Conservation (phyloP, 2,888 invertebrate species). For the Dryobotodes eremita region DNA sequence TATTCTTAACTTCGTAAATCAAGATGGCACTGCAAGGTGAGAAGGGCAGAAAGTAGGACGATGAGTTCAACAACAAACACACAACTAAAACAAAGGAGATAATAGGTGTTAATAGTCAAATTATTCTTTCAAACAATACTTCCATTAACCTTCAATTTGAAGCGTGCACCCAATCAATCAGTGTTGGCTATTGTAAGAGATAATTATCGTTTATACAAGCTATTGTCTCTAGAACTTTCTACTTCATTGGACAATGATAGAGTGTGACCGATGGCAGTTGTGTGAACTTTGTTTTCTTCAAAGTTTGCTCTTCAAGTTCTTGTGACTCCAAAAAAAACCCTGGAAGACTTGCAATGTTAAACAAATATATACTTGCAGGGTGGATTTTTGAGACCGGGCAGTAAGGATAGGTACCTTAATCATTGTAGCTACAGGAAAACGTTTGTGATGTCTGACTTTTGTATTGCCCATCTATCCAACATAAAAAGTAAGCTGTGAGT, state of each 20-base stretch:
- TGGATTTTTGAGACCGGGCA: too few species aligned
- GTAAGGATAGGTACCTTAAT: too few species aligned
- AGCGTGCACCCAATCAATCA: constrained; percentile 57
- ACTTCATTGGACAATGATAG: constrained; percentile 56
- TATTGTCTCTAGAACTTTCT: constrained; percentile 66
- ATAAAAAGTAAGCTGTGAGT: too few species aligned
- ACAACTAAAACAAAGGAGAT: constrained; percentile 10
- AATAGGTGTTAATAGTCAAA: constrained; percentile 23
- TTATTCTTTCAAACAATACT: constrained; percentile 56
- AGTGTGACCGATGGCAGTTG: constrained; percentile 45
- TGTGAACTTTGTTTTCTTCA: constrained; percentile 44
- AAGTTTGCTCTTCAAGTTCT: constrained; percentile 17
- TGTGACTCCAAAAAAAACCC: neutral
- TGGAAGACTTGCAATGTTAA: neutral
- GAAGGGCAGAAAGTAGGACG: neutral
- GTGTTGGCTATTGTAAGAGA: constrained; percentile 51
- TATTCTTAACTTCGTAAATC: neutral
- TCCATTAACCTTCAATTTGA: constrained; percentile 52
- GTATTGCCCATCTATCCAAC: too few species aligned
- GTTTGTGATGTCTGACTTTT: too few species aligned
- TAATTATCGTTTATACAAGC: constrained; percentile 61
- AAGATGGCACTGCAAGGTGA: neutral
- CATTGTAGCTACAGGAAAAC: too few species aligned
- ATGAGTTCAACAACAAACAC: constrained; percentile 9
- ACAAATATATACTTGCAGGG: neutral